A percentile compares a stretch with the other conserved stretches of the same genome.
Evolutionary conservation across 2,888 invertebrate species (phyloP).

Genomic region (Idaea biselata): DNA sequence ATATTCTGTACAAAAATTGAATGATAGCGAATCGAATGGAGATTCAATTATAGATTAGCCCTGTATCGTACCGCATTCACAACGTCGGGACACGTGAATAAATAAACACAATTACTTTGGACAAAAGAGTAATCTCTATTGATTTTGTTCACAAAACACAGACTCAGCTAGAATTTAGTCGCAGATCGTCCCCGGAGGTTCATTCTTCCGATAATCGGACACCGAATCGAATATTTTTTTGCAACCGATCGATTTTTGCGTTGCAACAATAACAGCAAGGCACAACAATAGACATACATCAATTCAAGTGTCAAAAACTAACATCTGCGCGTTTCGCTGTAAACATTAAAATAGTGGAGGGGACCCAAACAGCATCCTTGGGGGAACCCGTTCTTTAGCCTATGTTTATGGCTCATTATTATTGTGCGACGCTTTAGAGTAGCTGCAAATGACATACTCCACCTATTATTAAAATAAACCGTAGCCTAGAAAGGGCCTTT

Average conservation of each 20-base stretch:
- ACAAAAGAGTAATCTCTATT: constrained; percentile 75
- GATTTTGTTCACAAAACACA: constrained; percentile 65
- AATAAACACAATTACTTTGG: constrained; percentile 76
- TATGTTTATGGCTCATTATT: constrained; percentile 78
- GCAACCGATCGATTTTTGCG: constrained; percentile 61
- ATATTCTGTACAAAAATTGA: constrained; percentile 55
- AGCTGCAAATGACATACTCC: constrained; percentile 76
- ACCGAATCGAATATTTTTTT: constrained; percentile 57
- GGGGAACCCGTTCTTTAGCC: constrained; percentile 62
- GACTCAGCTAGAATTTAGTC: constrained; percentile 55
- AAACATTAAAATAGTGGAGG: constrained; percentile 69
- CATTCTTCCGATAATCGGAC: constrained; percentile 61
- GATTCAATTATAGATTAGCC: constrained; percentile 80
- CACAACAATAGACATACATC: constrained; percentile 75
- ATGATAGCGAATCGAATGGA: constrained; percentile 71
- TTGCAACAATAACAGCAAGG: constrained; percentile 61
- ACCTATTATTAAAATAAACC: constrained; percentile 75
- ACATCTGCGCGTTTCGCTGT: constrained; percentile 77
- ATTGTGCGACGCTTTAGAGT: constrained; percentile 71
- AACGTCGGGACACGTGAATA: constrained; percentile 75
- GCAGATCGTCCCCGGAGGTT: constrained; percentile 52
- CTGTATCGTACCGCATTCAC: constrained; percentile 70
- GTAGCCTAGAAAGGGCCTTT: constrained; percentile 56
- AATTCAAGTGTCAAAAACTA: constrained; percentile 80
- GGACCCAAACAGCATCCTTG: constrained; percentile 62